These are phyloP conservation scores for Drosophila tsacasi DNA, from an alignment of 1,140 invertebrate species.

Conservation along the genomic window DNA sequence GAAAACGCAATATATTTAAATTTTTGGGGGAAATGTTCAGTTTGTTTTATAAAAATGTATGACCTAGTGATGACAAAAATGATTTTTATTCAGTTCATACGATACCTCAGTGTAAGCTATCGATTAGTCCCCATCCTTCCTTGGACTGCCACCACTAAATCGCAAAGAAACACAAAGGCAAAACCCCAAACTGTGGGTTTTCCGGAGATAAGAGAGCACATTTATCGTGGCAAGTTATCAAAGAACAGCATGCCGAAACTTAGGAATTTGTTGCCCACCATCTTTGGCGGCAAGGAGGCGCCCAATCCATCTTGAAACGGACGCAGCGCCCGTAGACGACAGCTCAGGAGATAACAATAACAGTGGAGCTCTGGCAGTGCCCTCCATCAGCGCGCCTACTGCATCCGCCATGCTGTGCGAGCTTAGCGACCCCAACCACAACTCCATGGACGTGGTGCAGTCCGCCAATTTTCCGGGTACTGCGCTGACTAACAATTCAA, in stretches of 20 bases:
- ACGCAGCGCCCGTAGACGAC: constrained; percentile 68
- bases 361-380: constrained; percentile 53
- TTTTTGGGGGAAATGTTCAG: neutral
- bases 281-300: constrained; percentile 61
- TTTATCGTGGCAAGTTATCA: constrained; percentile 15
- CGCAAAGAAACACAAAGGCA: constrained; percentile 36
- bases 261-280: constrained; percentile 64
- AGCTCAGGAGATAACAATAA: constrained; percentile 31
- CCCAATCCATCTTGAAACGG: constrained; percentile 56
- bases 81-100: neutral
- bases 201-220: constrained; percentile 49
- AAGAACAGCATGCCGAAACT: constrained; percentile 59
- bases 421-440: constrained; percentile 78
- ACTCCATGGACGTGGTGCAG: constrained; percentile 73
- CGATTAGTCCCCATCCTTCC: neutral
- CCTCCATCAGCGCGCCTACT: constrained; percentile 54
- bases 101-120: neutral
- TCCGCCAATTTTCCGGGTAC: constrained; percentile 58
- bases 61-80: neutral
- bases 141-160: constrained; percentile 15
- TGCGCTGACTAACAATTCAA: constrained; percentile 19
- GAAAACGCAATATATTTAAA: neutral
- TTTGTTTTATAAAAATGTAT: too few species aligned
- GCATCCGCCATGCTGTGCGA: constrained; percentile 72
- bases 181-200: constrained; percentile 65